Evolutionary conservation across 2,113 vertebrate genomes (phyloP).

Genomic region (Coryphaenoides rupestris): DNA sequence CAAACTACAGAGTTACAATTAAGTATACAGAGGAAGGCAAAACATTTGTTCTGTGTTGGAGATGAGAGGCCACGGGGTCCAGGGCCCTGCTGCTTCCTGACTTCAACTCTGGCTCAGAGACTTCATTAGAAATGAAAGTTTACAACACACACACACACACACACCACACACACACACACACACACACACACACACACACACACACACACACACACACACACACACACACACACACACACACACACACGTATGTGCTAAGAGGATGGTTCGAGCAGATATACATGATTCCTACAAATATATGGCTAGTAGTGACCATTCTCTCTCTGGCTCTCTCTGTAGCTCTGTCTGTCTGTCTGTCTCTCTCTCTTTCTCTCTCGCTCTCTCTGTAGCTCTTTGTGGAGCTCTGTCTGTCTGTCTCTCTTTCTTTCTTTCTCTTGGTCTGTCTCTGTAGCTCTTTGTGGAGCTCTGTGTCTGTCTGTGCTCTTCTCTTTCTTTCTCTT

Average conservation of each 20-base stretch:
- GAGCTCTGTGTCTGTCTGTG: not conserved
- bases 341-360: not conserved
- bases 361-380: not conserved
- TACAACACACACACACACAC: not conserved
- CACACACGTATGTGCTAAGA: slow-evolving; percentile 13
- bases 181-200: not conserved
- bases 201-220: slow-evolving; percentile 3
- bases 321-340: not conserved
- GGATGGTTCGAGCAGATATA: slow-evolving; percentile 21
- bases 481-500: not conserved
- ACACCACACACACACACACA: not conserved
- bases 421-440: too few relatives aligned
- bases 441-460: not conserved
- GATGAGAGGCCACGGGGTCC: too few relatives aligned
- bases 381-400: too few relatives aligned
- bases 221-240: not conserved
- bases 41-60: too few relatives aligned
- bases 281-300: slow-evolving; percentile 39
- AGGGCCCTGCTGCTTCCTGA: too few relatives aligned
- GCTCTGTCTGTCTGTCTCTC: too few relatives aligned
- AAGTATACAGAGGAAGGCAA: too few relatives aligned
- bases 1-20: too few relatives aligned
- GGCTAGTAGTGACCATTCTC: slow-evolving; percentile 19
- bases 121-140: too few relatives aligned
- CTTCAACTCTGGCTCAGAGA: not conserved